Evolutionary conservation across 2,113 vertebrate genomes (phyloP).

Genomic region (Dicentrarchus labrax): DNA sequence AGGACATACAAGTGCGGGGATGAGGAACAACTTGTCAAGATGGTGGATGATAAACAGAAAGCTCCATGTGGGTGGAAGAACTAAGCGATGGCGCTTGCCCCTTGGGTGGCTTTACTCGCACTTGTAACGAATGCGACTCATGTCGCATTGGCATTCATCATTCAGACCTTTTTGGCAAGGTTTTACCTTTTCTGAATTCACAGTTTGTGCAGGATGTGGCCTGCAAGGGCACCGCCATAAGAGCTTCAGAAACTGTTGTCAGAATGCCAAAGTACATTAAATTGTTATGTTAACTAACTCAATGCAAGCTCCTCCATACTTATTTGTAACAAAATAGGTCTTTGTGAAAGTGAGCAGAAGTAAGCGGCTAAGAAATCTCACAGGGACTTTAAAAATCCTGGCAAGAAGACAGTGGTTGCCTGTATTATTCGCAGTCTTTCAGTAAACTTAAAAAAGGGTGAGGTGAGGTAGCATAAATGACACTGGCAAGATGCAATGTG

Average conservation of each 20-base stretch:
- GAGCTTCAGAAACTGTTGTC: constrained; percentile 14
- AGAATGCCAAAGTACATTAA: constrained; percentile 36
- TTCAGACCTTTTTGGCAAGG: constrained; percentile 51
- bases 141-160: constrained; percentile 54
- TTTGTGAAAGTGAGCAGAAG: constrained; percentile 34
- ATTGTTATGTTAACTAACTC: constrained; percentile 31
- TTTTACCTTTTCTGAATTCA: constrained; percentile 44
- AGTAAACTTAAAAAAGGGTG: constrained; percentile 67
- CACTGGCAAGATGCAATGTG: constrained; percentile 59
- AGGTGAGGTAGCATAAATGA: constrained; percentile 72
- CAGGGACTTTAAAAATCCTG: constrained; percentile 35
- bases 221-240: constrained; percentile 14
- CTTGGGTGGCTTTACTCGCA: constrained; percentile 60
- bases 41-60: constrained; percentile 75
- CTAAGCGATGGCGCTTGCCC: constrained; percentile 59
- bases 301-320: constrained; percentile 7
- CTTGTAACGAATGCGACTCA: constrained; percentile 55
- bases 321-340: constrained; percentile 31
- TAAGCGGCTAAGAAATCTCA: constrained; percentile 33
- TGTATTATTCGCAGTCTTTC: constrained; percentile 65
- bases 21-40: constrained; percentile 81
- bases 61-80: constrained; percentile 64
- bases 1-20: constrained; percentile 64
- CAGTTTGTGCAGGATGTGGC: constrained; percentile 16
- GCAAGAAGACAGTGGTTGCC: constrained; percentile 43